Conservation (phyloP, 2,888 invertebrate species). For the Caenorhabditis imperialis region DNA sequence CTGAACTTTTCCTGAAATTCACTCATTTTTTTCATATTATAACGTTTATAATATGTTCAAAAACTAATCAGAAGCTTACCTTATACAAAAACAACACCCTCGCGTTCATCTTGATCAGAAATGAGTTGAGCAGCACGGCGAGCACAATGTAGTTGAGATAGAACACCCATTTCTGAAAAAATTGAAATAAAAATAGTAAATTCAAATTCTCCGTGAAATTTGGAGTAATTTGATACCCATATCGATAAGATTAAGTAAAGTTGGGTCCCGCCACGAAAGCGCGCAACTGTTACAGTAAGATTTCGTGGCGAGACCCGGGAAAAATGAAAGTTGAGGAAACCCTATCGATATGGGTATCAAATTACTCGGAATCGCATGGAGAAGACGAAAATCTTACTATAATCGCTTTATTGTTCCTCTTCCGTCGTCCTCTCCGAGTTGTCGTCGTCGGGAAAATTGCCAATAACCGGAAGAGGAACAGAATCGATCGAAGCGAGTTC, state of each 20-base stretch:
- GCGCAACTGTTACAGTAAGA: too few species aligned
- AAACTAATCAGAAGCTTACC: too few species aligned
- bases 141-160: conserved; percentile 56
- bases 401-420: conserved; percentile 9
- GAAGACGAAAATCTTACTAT: too few species aligned
- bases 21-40: background rate
- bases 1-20: conserved; percentile 64
- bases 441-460: conserved; percentile 66
- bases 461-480: conserved; percentile 62
- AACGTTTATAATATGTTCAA: background rate
- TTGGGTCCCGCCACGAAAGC: too few species aligned
- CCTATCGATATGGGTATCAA: too few species aligned
- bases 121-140: conserved; percentile 67
- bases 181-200: background rate
- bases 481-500: conserved; percentile 63
- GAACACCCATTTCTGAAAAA: conserved; percentile 55
- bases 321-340: too few species aligned
- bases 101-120: conserved; percentile 64
- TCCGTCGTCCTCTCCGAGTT: conserved; percentile 27
- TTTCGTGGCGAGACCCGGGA: too few species aligned
- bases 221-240: too few species aligned
- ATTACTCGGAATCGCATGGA: too few species aligned
- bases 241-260: too few species aligned
- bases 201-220: too few species aligned
- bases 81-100: conserved; percentile 58